These are phyloP conservation scores for Anolis apletophallus DNA, from an alignment of 2,797 vertebrate genomes.

Conservation along the genomic window DNA sequence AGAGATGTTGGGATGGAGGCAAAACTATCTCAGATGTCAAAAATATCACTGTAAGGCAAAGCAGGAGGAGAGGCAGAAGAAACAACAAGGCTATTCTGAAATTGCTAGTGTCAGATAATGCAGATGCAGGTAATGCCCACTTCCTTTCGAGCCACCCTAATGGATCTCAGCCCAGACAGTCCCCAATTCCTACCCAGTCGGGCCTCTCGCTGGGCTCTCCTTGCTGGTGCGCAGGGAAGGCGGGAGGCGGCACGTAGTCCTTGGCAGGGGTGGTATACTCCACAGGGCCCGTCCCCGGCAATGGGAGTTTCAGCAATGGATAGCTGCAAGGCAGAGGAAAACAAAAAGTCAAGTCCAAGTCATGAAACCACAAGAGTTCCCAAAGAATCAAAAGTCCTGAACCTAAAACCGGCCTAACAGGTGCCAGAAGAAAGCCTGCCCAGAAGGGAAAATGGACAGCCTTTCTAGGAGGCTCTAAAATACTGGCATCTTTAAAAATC, in stretches of 20 bases:
- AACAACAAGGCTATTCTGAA: not conserved
- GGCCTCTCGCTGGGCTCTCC: constrained; percentile 85
- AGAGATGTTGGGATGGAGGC: not conserved
- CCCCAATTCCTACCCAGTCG: constrained; percentile 85
- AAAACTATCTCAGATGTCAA: not conserved
- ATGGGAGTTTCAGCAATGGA: constrained; percentile 93
- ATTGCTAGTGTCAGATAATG: not conserved
- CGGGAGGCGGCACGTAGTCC: constrained; percentile 86
- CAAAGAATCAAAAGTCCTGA: no score
- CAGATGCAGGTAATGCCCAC: not conserved
- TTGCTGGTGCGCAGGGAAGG: constrained; percentile 61
- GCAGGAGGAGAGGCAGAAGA: not conserved
- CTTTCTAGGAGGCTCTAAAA: not conserved
- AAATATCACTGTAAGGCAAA: not conserved
- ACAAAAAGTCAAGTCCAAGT: not conserved
- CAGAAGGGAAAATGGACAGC: no score
- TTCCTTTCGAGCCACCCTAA: not conserved
- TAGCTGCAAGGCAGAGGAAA: constrained; percentile 76
- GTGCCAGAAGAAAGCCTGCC: not conserved
- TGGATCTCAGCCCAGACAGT: not conserved
- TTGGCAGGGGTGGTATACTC: constrained; percentile 93
- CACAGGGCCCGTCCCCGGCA: constrained; percentile 94
- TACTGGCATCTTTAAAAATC: not conserved
- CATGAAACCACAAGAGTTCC: not conserved
- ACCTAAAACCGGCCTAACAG: not conserved